These are phyloP conservation scores for Corythaixoides concolor DNA, from an alignment of 2,113 vertebrate species.

Conservation along the genomic window DNA sequence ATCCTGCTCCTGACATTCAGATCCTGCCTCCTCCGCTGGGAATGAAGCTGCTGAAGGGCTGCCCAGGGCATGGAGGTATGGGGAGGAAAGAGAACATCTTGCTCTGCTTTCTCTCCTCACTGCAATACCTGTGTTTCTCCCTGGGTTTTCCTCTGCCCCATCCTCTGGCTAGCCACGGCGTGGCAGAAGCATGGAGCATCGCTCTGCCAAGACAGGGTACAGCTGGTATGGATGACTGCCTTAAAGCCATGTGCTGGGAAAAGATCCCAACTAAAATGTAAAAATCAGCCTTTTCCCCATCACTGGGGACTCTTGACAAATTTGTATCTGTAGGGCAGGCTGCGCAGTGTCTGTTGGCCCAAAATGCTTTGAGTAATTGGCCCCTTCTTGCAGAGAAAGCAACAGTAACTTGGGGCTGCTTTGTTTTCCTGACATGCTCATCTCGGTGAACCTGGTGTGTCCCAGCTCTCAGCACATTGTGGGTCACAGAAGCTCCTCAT, in stretches of 20 bases:
- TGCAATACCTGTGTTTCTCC: neutral
- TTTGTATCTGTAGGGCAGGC: neutral
- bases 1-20: accelerated
- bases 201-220: accelerated
- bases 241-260: neutral
- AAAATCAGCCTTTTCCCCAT: neutral
- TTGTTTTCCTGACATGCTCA: neutral
- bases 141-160: neutral
- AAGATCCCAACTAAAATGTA: neutral
- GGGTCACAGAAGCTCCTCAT: neutral
- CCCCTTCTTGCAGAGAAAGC: neutral
- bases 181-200: neutral
- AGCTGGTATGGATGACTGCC: neutral
- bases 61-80: neutral
- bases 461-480: neutral
- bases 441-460: neutral
- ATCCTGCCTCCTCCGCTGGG: neutral
- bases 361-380: neutral
- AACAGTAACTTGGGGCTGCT: neutral
- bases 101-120: neutral
- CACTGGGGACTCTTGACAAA: neutral
- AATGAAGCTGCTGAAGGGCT: neutral
- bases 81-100: neutral
- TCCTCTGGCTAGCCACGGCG: accelerated
- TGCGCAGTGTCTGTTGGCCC: neutral